These are phyloP conservation scores for Lophotriccus pileatus DNA, from an alignment of 2,797 vertebrate genomes.

Conservation along the genomic window DNA sequence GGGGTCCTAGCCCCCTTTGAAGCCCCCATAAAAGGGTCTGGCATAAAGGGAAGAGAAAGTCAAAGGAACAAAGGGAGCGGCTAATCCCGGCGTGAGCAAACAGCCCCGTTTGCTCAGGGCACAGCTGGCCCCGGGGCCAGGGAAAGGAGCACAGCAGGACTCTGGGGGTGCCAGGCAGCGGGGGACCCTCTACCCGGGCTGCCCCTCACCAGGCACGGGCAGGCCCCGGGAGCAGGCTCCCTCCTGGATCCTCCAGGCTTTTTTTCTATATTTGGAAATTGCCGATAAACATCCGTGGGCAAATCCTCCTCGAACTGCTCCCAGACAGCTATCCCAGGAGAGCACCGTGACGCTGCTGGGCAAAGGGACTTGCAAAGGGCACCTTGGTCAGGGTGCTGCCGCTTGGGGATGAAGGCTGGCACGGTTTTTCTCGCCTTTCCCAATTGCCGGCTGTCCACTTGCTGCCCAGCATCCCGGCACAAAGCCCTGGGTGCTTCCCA, in stretches of 20 bases:
- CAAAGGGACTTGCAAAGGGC: background rate
- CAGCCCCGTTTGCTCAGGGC: slow-evolving; percentile 53
- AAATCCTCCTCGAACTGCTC: background rate
- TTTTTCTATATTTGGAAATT: background rate
- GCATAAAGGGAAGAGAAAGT: slow-evolving; percentile 62
- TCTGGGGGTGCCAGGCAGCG: background rate
- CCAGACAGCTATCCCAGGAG: background rate
- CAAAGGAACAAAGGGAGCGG: slow-evolving; percentile 59
- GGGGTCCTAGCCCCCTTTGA: slow-evolving; percentile 46
- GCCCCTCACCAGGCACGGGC: background rate
- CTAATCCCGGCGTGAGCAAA: slow-evolving; percentile 62
- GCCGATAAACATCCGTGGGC: slow-evolving; percentile 16
- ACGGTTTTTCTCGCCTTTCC: background rate
- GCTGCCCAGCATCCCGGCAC: background rate
- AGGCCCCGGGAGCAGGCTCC: background rate
- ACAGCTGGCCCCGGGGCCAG: slow-evolving; percentile 43
- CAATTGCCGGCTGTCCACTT: background rate
- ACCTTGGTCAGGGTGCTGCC: fast-evolving
- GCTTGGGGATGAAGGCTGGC: background rate
- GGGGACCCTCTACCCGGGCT: background rate
- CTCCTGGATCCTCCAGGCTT: background rate
- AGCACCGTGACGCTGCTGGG: background rate
- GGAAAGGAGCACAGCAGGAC: slow-evolving; percentile 17
- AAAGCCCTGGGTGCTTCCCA: background rate
- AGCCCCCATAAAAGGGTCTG: slow-evolving; percentile 45